Conservation (phyloP, 2,888 invertebrate species). For the Thecophora atra region DNA sequence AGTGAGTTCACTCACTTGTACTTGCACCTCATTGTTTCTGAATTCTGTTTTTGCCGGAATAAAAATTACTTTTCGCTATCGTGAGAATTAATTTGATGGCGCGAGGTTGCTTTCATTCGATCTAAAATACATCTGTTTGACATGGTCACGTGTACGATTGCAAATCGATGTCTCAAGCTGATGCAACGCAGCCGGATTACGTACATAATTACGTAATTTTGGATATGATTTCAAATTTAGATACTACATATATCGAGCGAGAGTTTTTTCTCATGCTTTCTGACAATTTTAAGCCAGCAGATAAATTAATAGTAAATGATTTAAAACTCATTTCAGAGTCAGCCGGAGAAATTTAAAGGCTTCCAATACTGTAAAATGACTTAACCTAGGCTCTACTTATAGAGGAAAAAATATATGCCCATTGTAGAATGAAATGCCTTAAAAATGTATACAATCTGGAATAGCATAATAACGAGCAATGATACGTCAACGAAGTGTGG, state of each 20-base stretch:
- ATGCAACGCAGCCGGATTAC: background rate
- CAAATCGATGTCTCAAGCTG: too few relatives aligned
- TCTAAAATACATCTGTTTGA: background rate
- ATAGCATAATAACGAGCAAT: conserved; percentile 7
- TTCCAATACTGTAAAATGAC: conserved; percentile 18
- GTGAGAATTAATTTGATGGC: background rate
- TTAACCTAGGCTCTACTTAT: conserved; percentile 22
- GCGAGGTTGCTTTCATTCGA: background rate
- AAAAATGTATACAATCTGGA: background rate
- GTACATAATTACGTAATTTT: background rate
- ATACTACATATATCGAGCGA: background rate
- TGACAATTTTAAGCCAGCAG: too few relatives aligned
- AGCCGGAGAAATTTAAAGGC: background rate
- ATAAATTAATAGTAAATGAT: too few relatives aligned
- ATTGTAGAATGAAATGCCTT: background rate
- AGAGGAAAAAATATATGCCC: conserved; percentile 1
- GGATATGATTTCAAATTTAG: background rate
- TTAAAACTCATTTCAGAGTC: too few relatives aligned
- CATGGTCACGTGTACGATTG: background rate
- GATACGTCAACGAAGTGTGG: background rate
- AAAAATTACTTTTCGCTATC: background rate
- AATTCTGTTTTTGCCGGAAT: background rate
- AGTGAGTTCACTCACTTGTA: background rate
- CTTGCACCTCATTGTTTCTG: background rate
- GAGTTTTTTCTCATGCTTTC: too few relatives aligned